Conservation (phyloP, 2,113 vertebrate species). For the Orycteropus afer region DNA sequence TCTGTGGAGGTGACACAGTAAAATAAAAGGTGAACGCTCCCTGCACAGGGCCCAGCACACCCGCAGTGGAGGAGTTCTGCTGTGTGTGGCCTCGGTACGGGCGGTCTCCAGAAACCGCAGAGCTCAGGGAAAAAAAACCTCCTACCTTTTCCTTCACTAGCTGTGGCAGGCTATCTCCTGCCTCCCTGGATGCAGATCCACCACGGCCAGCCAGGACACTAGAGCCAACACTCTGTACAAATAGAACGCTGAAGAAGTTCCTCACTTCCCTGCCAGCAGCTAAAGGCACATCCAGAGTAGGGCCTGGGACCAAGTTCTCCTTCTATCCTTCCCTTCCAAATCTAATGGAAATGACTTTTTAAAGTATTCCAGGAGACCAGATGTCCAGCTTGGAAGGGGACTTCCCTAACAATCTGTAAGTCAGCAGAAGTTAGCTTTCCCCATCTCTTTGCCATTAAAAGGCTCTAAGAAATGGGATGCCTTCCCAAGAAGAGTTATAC, state of each 20-base stretch:
- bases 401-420: neutral
- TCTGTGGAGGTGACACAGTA: neutral
- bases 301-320: neutral
- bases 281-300: neutral
- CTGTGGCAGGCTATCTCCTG: neutral
- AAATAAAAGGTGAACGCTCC: neutral
- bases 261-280: neutral
- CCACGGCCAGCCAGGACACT: accelerated
- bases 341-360: neutral
- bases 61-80: neutral
- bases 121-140: neutral
- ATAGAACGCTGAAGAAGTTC: neutral
- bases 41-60: neutral
- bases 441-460: neutral
- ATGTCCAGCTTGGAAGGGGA: neutral
- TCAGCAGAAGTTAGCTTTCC: neutral
- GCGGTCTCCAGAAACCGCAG: neutral
- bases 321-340: neutral
- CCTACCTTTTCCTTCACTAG: neutral
- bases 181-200: neutral
- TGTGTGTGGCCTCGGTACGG: neutral
- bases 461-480: neutral
- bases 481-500: neutral
- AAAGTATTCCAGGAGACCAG: slow-evolving; percentile 11
- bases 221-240: neutral